Evolutionary conservation across 2,797 vertebrate genomes (phyloP).

Genomic region (Sebastiscus albofasciatus): DNA sequence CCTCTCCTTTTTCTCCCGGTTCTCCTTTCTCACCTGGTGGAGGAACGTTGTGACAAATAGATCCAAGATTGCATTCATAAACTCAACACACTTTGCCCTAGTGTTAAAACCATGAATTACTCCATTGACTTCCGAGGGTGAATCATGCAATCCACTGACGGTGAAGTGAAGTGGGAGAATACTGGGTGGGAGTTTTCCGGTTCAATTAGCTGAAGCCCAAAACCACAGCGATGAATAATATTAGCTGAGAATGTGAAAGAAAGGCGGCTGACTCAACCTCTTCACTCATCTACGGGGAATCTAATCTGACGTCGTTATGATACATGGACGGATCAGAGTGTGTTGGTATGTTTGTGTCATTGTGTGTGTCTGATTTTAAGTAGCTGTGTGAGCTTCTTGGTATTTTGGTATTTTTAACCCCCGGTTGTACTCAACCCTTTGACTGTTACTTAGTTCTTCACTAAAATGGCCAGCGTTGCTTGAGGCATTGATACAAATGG

Average conservation of each 20-base stretch:
- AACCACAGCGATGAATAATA: slow-evolving; percentile 68
- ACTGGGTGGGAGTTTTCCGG: slow-evolving; percentile 22
- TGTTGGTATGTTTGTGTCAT: not conserved
- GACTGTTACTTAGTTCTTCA: slow-evolving; percentile 30
- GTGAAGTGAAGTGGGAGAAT: slow-evolving; percentile 52
- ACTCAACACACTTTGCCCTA: not conserved
- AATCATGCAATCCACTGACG: slow-evolving; percentile 30
- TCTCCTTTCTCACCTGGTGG: slow-evolving; percentile 79
- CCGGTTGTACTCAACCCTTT: slow-evolving; percentile 50
- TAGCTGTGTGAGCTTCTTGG: not conserved
- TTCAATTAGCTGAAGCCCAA: slow-evolving; percentile 59
- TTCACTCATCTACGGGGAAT: slow-evolving; percentile 11
- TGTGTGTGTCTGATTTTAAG: slow-evolving; percentile 10
- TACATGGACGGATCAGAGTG: not conserved
- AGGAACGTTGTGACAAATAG: slow-evolving; percentile 1
- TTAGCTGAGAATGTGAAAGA: slow-evolving; percentile 41
- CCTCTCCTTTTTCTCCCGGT: slow-evolving; percentile 74
- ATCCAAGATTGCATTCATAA: not conserved
- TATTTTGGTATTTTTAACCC: slow-evolving; percentile 27
- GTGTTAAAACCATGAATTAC: slow-evolving; percentile 36
- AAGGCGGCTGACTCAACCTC: slow-evolving; percentile 11
- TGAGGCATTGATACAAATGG: slow-evolving; percentile 16
- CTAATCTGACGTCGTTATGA: not conserved
- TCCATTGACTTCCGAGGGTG: slow-evolving; percentile 35
- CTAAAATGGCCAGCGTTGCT: slow-evolving; percentile 48